Conservation (phyloP, 2,888 invertebrate genomes). For the Polydrusus tereticollis region DNA sequence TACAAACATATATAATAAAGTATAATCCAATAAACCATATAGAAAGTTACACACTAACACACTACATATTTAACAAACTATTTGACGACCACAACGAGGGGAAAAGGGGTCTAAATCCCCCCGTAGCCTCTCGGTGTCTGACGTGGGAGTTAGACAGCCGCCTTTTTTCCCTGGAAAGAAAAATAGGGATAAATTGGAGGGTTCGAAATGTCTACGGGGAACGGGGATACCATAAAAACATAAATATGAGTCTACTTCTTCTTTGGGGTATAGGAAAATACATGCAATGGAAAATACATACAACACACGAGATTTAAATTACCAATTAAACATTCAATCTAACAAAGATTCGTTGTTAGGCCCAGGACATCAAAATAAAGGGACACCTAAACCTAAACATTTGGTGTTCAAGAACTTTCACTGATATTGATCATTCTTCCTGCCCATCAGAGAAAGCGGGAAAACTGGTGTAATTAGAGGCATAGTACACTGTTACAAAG, state of each 20-base stretch:
- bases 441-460: too few species aligned
- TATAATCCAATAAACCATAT: background rate
- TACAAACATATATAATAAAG: constrained; percentile 15
- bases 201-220: background rate
- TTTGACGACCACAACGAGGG: background rate
- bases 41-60: background rate
- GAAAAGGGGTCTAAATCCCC: constrained; percentile 53
- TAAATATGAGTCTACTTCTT: background rate
- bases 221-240: background rate
- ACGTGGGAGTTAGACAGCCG: constrained; percentile 68
- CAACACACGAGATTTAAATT: background rate
- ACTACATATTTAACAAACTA: constrained; percentile 9
- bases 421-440: too few species aligned
- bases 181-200: constrained; percentile 1
- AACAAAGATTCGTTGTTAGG: too few species aligned
- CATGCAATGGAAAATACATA: background rate
- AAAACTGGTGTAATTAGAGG: too few species aligned
- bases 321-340: too few species aligned
- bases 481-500: too few species aligned
- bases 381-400: too few species aligned
- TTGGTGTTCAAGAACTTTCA: too few species aligned
- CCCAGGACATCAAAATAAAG: too few species aligned
- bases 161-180: constrained; percentile 61
- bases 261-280: background rate
- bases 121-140: constrained; percentile 69